Base-by-base conservation (phyloP, 2,797 vertebrate genomes). In the Lacerta bilineata region DNA sequence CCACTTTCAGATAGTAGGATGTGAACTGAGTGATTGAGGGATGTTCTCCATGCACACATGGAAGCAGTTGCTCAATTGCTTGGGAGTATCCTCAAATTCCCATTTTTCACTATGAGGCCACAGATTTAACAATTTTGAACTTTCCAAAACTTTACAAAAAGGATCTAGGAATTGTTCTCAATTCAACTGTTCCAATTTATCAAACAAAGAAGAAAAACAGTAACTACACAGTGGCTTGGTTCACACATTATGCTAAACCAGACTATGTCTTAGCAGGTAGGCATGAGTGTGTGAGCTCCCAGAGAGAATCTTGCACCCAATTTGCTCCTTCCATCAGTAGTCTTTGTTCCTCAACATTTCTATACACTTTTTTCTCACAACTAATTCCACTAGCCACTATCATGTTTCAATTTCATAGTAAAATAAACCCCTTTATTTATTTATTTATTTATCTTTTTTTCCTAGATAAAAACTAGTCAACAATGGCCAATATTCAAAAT, bases 131-230 rank as follows among this genome's bases (percentile, higher is more conserved):
- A 81, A 10, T 41, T 7, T 9, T 11, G n/a, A 33, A 76, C 43
- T 76, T 64, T 75, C 8, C 3, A 46, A 79, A 80, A 39, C 10
- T 80, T 81, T 64, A 64, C 8, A 64, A 59, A 61, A 61, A 72
- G 39, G 33, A n/a, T 72, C 25, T 61, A 25, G 11, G 11, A 59
- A 61, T 36, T 71, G 33, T 61, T 81, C 29, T 61, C 64, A 69
- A 27, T 20, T 69, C 33, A 55, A 86, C 71, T 66, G 25, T 55
- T 55, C 43, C 2, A 55, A 5, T 9, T 92, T 75, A 17, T 80
- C 61, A 68, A 13, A 85, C 29, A 80, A 80, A 79, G 6, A 74
- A 80, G 23, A 83, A 89, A 91, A 55, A 27, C 1, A 55, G 41
- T 68, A 36, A 29, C 3, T 39, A 78, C 17, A 86, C n/a, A 39